phyloP scores from a whole-genome alignment of 2,113 vertebrate genomes.

The Melanerpes formicivorus region DNA sequence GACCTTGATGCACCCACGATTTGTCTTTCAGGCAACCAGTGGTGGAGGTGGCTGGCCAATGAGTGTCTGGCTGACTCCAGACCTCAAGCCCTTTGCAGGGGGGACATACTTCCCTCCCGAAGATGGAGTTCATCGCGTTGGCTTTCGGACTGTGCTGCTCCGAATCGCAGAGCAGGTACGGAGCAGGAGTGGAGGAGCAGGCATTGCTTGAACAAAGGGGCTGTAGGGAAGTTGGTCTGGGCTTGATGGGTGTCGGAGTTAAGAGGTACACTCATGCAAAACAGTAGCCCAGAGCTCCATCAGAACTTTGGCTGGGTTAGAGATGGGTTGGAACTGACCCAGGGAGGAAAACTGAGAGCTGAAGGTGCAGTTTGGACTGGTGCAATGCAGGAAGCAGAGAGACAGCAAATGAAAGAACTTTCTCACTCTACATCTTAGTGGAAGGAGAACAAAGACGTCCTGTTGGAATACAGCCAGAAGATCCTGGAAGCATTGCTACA shows the following conservation, averaged over 20 bases:
- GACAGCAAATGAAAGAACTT: neutral
- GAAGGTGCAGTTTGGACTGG: neutral
- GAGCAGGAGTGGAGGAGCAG: neutral
- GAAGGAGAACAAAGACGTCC: conserved; percentile 82
- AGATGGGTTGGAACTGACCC: neutral
- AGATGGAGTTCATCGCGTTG: conserved; percentile 81
- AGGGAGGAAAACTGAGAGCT: neutral
- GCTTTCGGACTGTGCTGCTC: conserved; percentile 87
- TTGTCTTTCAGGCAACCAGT: conserved; percentile 83
- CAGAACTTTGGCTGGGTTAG: neutral
- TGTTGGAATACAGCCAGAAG: conserved; percentile 85
- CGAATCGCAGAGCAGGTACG: conserved; percentile 86
- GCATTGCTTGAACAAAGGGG: neutral
- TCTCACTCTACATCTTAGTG: conserved; percentile 75
- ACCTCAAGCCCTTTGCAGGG: conserved; percentile 89
- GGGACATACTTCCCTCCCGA: conserved; percentile 93
- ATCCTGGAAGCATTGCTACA: conserved; percentile 83
- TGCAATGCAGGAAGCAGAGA: neutral
- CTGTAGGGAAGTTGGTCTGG: neutral
- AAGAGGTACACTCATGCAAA: neutral
- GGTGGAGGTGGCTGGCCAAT: conserved; percentile 97
- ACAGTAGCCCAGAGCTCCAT: neutral
- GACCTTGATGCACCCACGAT: accelerated
- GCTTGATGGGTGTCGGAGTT: neutral
- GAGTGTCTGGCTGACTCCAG: conserved; percentile 95